Percentiles rank a stretch among this genome's conserved stretches.
phyloP scores from a whole-genome alignment of 37 sponge, comb jelly and placozoan genomes.

The Trichoplax adhaerens region DNA sequence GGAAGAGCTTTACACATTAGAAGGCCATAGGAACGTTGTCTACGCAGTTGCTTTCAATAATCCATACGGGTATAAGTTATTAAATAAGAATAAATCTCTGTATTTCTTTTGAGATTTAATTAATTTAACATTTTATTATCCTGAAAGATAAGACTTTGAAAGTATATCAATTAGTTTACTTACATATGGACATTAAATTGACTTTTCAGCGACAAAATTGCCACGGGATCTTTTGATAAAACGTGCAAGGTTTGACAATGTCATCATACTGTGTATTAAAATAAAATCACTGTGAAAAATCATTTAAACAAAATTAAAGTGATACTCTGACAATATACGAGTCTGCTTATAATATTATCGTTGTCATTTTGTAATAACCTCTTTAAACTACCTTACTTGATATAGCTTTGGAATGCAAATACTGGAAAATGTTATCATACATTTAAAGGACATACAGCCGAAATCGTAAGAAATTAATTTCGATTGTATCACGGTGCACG shows the following conservation, averaged over 20 bases:
- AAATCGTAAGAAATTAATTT: conserved; percentile 29
- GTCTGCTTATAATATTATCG: neutral
- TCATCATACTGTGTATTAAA: neutral
- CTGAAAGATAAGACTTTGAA: neutral
- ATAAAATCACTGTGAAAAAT: neutral
- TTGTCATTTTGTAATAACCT: neutral
- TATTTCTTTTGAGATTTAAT: neutral
- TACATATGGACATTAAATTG: neutral
- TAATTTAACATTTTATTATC: no score
- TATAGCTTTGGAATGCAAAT: conserved; percentile 74
- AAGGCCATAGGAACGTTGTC: conserved; percentile 94
- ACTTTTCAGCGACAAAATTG: conserved; percentile 71
- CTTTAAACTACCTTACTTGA: neutral
- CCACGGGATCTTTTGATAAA: conserved; percentile 97
- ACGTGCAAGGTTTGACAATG: conserved; percentile 11
- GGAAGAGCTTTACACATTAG: conserved; percentile 72
- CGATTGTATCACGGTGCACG: neutral
- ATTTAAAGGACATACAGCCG: conserved; percentile 87
- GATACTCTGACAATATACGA: neutral
- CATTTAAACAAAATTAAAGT: neutral
- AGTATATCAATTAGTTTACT: neutral
- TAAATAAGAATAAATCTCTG: neutral
- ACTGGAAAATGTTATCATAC: conserved; percentile 83
- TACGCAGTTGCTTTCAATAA: conserved; percentile 98
- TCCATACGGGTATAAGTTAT: conserved; percentile 66